Base-by-base conservation (phyloP, 2,888 invertebrate species). In the Eudasyphora cyanicolor region DNA sequence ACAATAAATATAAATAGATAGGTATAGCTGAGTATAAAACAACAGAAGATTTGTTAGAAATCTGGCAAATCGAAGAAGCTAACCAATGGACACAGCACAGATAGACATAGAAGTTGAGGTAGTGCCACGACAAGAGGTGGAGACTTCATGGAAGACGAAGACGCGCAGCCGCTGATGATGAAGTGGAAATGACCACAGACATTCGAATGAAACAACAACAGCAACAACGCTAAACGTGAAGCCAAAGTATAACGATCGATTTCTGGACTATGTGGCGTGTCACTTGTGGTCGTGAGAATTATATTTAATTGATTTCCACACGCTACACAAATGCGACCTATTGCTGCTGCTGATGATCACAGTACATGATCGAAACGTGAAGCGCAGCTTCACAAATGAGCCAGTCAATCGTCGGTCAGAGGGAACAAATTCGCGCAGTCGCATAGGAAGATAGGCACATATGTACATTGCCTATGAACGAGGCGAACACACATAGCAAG, bases 261-360 rank as follows among this genome's bases (percentile, higher is more conserved):
- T 84, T 84, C 81, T 84, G 82, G 79, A 77, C 82, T 82, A 85
- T 87, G 87, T 83, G 86, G 85, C 86, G 86, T 87, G 88, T 87
- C 86, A 86, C 86, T 87, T 84, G 87, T 86, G 91, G 91, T 91
- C 91, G 91, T 91, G 91, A 91, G 91, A 91, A 91, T 88, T 88
- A 87, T 88, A 88, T 89, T 91, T 91, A 91, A 91, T 91, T 91
- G 91, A 91, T 91, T 91, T 91, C 90, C 89, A 90, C 91, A 91
- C 90, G 91, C 87, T 88, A 87, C 86, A 87, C 84, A 84, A 85
- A 85, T 80, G 77, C 81, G 84, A 84, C 84, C 84, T 84, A 84
- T 84, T 67, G 42, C 67, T 42, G 32, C 17, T 57, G 57, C 57
- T 27, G 67, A 75, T 84, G 78, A 81, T 84, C 84, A n/a, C n/a